Base-by-base conservation (phyloP, 2,888 invertebrate genomes). In the Amblyjoppa fuscipennis region DNA sequence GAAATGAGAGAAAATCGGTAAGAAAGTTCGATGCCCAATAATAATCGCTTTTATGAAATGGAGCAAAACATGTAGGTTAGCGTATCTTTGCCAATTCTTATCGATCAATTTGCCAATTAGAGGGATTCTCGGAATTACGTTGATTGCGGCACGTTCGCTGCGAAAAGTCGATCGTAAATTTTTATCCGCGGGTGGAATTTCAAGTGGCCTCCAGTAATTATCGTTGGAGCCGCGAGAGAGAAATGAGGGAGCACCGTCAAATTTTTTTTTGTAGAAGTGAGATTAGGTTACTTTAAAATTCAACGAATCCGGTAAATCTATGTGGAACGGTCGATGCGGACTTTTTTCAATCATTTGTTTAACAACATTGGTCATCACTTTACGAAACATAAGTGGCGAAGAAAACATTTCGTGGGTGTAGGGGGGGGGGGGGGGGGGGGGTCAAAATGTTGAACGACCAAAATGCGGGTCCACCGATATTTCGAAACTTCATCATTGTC, bases 21-120 rank as follows among this genome's bases (percentile, higher is more conserved):
- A 25, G 31, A 28, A 66, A 73, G 34, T 51, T 41, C n/a, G 25
- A 69, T 16, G 9, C 49, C 31, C 64, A 56, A 53, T 77, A 73
- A 77, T 73, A 53, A 53, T 56, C 49, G 38, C 73, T 71, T 71
- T 71, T 20, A 45, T 7, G 20, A 70, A 11, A 28, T 16, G 38
- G 7, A 11, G 31, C 31, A 31, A 49, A 34, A 64, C 34, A 64
- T 9, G 0, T 69, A 38, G 64, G 49, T 20, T 13, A n/a, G 53
- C 59, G 70, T 16, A 7, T 49, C 38, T 31, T 41, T 11, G 9
- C 59, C 70, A 75, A 69, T 78, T 34, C 11, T 20, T 31, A 34
- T 70, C 25, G 64, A 59, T 68, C 16, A 64, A 69, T 84, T 66
- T 45, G 77, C 74, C 85, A 85, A 82, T 85, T 81, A 85, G 25